phyloP scores from a whole-genome alignment of 2,797 vertebrate genomes.

The Bucorvus abyssinicus region DNA sequence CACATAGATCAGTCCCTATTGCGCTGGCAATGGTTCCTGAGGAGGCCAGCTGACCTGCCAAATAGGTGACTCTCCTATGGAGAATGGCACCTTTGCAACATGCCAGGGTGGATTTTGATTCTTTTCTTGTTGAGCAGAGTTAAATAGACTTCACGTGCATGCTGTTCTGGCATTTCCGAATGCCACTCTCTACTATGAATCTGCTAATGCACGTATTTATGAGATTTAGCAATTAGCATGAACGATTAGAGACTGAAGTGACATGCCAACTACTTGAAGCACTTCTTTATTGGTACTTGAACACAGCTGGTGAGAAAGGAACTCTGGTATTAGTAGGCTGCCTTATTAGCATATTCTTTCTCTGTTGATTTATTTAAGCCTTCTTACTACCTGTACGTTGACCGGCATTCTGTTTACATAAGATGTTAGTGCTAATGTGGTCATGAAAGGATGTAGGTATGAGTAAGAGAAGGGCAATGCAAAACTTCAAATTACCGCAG shows the following conservation, averaged over 20 bases:
- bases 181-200: background rate
- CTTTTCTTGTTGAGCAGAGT: background rate
- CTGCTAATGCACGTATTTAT: background rate
- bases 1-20: background rate
- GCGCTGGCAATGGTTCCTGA: background rate
- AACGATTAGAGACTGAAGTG: background rate
- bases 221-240: background rate
- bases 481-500: background rate
- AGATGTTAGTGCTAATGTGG: background rate
- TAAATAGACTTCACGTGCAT: rapidly evolving
- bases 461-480: background rate
- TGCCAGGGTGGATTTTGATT: background rate
- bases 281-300: background rate
- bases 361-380: background rate
- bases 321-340: background rate
- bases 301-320: background rate
- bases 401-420: background rate
- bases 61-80: background rate
- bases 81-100: background rate
- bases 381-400: background rate
- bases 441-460: background rate
- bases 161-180: background rate
- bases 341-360: background rate
- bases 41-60: background rate
- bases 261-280: background rate